A percentile compares a stretch with the other conserved stretches of the same genome.
Conservation (phyloP, 2,797 vertebrate genomes). For the Alosa sapidissima region DNA sequence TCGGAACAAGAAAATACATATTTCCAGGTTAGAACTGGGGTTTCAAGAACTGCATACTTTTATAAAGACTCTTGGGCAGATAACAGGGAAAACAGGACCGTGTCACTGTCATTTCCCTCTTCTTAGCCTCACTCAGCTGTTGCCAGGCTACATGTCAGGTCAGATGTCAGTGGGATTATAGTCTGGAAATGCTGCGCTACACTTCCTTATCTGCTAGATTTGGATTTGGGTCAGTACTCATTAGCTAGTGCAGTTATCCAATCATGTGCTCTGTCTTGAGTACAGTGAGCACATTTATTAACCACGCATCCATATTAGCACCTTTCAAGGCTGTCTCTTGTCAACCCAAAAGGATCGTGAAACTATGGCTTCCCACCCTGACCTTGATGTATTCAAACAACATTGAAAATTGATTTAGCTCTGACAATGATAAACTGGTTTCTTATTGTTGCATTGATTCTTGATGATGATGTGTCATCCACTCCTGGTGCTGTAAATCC, state of each 20-base stretch:
- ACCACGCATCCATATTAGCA: background rate
- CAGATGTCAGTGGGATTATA: background rate
- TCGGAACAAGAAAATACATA: background rate
- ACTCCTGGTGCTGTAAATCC: background rate
- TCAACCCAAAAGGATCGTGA: background rate
- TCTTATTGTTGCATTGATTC: background rate
- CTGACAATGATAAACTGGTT: background rate
- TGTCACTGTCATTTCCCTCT: background rate
- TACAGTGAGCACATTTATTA: background rate
- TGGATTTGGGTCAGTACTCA: background rate
- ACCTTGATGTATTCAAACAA: slow-evolving; percentile 2
- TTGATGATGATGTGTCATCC: background rate
- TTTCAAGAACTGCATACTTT: background rate
- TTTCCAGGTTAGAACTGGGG: background rate
- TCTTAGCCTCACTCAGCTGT: background rate
- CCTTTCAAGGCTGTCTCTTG: background rate
- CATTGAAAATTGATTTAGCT: background rate
- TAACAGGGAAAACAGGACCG: background rate
- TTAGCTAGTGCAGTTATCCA: background rate
- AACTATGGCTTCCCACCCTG: background rate
- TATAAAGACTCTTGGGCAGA: background rate
- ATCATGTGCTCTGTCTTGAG: background rate
- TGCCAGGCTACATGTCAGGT: background rate
- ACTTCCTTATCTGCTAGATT: background rate
- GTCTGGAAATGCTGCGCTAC: background rate